phyloP scores from a whole-genome alignment of 2,888 invertebrate species.

The Lasioglossum leucozonium region DNA sequence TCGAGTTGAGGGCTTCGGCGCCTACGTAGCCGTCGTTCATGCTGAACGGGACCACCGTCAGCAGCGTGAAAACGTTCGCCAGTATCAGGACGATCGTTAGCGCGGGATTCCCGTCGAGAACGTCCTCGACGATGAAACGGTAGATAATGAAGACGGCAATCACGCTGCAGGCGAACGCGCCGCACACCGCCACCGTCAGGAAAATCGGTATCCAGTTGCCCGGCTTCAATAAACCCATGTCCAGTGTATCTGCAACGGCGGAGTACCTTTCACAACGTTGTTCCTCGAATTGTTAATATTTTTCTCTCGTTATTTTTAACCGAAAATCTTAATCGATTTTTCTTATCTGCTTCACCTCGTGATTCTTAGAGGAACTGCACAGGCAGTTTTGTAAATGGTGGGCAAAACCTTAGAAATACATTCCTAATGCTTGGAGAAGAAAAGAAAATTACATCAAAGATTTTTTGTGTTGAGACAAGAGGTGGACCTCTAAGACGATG shows the following conservation, averaged over 20 bases:
- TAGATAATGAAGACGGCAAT: slow-evolving; percentile 88
- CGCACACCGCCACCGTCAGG: slow-evolving; percentile 88
- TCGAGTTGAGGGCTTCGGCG: slow-evolving; percentile 85
- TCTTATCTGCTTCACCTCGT: background rate
- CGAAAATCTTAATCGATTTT: background rate
- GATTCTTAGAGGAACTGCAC: background rate
- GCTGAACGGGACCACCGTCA: slow-evolving; percentile 84
- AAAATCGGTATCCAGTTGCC: slow-evolving; percentile 88
- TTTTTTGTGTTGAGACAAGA: no score
- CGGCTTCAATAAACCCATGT: slow-evolving; percentile 69
- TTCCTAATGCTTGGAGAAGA: no score
- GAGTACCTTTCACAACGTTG: slow-evolving; percentile 3
- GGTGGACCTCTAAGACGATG: no score
- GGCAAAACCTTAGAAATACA: no score
- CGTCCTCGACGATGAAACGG: slow-evolving; percentile 87
- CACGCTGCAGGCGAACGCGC: slow-evolving; percentile 88
- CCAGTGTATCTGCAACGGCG: slow-evolving; percentile 37
- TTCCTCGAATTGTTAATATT: background rate
- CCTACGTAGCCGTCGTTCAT: slow-evolving; percentile 79
- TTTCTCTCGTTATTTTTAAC: background rate
- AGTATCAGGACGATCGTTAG: slow-evolving; percentile 84
- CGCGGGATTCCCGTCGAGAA: slow-evolving; percentile 89
- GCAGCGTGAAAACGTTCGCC: slow-evolving; percentile 83
- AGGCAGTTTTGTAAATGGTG: no score
- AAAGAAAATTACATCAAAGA: no score